These are phyloP conservation scores for Centropus bengalensis DNA, from an alignment of 2,113 vertebrate genomes.

Conservation along the genomic window DNA sequence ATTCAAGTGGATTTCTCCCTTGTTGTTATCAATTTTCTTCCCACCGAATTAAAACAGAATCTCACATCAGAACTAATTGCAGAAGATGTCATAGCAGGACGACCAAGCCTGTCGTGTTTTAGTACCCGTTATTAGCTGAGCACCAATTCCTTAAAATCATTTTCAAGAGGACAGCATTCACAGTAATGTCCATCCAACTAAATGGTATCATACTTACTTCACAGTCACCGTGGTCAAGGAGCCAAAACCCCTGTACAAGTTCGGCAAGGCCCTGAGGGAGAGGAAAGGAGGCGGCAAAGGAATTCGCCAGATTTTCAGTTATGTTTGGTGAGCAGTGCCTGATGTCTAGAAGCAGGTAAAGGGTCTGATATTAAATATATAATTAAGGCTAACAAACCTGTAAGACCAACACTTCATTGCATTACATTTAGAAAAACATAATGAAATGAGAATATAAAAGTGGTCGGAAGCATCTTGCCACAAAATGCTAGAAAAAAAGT, in stretches of 20 bases:
- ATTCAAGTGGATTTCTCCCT: too few relatives aligned
- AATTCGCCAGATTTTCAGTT: slow-evolving; percentile 82
- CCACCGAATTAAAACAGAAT: too few relatives aligned
- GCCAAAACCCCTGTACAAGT: slow-evolving; percentile 92
- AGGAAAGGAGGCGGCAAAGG: slow-evolving; percentile 90
- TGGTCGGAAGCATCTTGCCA: neutral
- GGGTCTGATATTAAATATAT: slow-evolving; percentile 77
- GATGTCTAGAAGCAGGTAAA: slow-evolving; percentile 93
- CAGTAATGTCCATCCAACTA: neutral
- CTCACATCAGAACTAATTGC: too few relatives aligned
- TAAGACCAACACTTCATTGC: neutral
- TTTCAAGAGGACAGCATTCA: neutral
- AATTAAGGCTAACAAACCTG: slow-evolving; percentile 80
- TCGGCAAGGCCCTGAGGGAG: slow-evolving; percentile 90
- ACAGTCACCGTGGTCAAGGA: slow-evolving; percentile 91
- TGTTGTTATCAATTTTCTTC: too few relatives aligned
- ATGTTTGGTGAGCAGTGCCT: slow-evolving; percentile 90
- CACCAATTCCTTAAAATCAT: too few relatives aligned
- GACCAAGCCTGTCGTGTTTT: too few relatives aligned
- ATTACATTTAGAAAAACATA: neutral
- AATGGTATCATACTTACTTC: slow-evolving; percentile 78
- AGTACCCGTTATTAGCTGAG: too few relatives aligned
- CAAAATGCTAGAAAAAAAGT: neutral
- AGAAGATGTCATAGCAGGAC: too few relatives aligned
- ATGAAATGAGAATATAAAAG: neutral